Conservation (phyloP, 1,140 invertebrate species). For the Lanistes nyassanus region DNA sequence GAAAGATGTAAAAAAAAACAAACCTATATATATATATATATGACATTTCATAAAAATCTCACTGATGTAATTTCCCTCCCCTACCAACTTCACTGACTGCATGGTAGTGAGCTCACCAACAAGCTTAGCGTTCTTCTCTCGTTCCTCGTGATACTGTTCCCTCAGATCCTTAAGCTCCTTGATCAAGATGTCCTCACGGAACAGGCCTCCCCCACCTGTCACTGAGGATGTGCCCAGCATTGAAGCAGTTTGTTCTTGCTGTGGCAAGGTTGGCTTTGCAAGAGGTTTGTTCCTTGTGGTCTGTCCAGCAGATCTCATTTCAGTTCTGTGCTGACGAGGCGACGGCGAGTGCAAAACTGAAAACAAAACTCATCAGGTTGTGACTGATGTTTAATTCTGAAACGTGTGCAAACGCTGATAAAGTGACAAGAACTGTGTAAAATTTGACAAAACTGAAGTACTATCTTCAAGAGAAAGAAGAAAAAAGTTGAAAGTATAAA, state of each 20-base stretch:
- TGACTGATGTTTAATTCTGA: not conserved
- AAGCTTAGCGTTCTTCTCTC: constrained; percentile 13
- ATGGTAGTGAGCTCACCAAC: not conserved
- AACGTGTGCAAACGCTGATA: not conserved
- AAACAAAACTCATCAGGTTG: not conserved
- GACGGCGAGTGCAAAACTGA: constrained; percentile 12
- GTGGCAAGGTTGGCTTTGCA: constrained; percentile 6
- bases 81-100: too few species aligned
- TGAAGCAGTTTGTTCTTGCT: constrained; percentile 12
- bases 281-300: constrained; percentile 5
- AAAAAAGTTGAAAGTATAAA: not conserved
- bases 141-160: constrained; percentile 33
- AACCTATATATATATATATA: too few species aligned
- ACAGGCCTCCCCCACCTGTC: constrained; percentile 1
- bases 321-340: not conserved
- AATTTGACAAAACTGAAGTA: not conserved
- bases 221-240: not conserved
- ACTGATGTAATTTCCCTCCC: too few species aligned
- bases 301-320: constrained; percentile 4
- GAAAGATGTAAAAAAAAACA: too few species aligned
- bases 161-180: constrained; percentile 40
- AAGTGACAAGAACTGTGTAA: not conserved
- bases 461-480: not conserved
- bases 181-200: constrained; percentile 32
- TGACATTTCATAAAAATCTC: too few species aligned